Evolutionary conservation across 2,797 vertebrate species (phyloP), one percentile per base, ranked within the genome.

Genomic region (Enteromius paludinosus): DNA sequence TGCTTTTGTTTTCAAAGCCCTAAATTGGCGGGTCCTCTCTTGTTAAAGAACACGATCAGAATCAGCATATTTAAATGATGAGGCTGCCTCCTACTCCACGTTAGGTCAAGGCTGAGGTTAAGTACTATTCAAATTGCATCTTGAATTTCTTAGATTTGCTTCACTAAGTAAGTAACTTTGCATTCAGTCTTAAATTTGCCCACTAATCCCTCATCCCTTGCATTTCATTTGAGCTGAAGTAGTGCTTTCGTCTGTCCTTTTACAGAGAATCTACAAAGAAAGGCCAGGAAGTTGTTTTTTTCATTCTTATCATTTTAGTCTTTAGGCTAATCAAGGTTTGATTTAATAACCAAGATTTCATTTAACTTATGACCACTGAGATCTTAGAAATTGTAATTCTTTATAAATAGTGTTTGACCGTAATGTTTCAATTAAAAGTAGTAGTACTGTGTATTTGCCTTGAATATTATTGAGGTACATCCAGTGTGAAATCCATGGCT

Each of bases 131-230:
- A 79, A 56, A 79, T 64, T 17, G 17, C 14, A 28, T 28, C 17
- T 70, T 41, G 5, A 54, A 7, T 56, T 20, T 56, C 17, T 41
- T 7, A 59, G 4, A 79, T 79, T 79, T 69, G 49, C n/a, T 59
- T 79, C 3, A 59, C 17, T 43, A 43, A 69, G 28, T 14, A 43
- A 41, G 3, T 69, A 41, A 79, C 17, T 79, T 79, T 78, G 18
- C 75, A 78, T 78, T 18, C 15, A 25, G n/a, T 59, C 33, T 59
- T 54, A 8, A 35, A 61, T 75, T 61, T 75, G 54, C 43, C 54
- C 35, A 75, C 73, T 20, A 61, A 61, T 30, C 54, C 52, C 33
- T 28, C 15, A 7, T 43, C 4, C n/a, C 6, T 64, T 43, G 30
- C 47, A 64, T 64, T 8, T 47, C 0, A 30, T 45, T 64, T 12